Evolutionary conservation across 2,113 vertebrate species (phyloP), one percentile per base, ranked within the genome.

Genomic region (Pristiophorus japonicus): DNA sequence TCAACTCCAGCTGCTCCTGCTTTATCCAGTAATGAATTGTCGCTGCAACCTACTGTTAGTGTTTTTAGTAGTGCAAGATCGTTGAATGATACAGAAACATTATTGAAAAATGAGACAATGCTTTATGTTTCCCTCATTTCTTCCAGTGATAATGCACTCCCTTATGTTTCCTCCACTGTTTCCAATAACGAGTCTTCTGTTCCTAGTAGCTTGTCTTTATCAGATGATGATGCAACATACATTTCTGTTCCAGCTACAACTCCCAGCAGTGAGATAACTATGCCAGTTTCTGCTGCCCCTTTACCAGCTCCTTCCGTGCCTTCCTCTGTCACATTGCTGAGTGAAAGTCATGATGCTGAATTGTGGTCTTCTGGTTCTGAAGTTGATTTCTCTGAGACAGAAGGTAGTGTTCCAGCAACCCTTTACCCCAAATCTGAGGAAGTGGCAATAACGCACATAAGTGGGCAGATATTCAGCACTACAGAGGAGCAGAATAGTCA

Each of bases 361-460:
- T 96, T 96, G 70, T 96, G 96, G 96, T 95, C 96, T 96, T 96
- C 92, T 96, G 96, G 97, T 59, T 81, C 95, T 94, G 97, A 97
- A 27, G 97, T 98, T 96, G 97, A 96, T 84, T 97, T 97, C 87
- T 96, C 97, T 90, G 95, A 97, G 96, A 96, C 96, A 96, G 98
- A 97, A 96, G 98, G 98, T 96, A 98, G 99, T 20, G 98, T 98
- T 34, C 99, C 98, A 45, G 97, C 96, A 95, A 96, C 97, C 95
- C 65, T 92, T 22, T 97, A 97, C 97, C 97, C 97, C 96, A 98
- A 98, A 96, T 97, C 97, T 95, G 97, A 97, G 96, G 98, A 98
- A 96, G 97, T 97, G 96, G 63, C 96, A 96, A 90, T 4, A 96
- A 96, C 98, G 96, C 97, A 97, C 63, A 95, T 97, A 96, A 96